Evolutionary conservation across 2,113 vertebrate genomes (phyloP), one percentile per base, ranked within the genome.

Genomic region (Sus scrofa): DNA sequence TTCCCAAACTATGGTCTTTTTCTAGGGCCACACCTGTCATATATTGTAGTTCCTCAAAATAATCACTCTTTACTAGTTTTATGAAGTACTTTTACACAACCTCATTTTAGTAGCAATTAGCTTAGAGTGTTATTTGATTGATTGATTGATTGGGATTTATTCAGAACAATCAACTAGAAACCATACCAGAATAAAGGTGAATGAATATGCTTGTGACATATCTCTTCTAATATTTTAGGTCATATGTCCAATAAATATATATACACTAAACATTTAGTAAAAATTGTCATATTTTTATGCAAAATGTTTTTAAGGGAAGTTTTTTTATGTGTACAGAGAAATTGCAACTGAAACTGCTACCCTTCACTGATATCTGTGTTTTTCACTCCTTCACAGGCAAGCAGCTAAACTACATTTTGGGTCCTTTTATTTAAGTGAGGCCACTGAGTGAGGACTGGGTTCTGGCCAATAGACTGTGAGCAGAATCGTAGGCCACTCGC

Each of bases 101-200:
- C 34, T 84, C 27, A 54, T 60, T 86, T 84, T 74, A 90, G 50
- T 32, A 89, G 34, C 30, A 83, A 82, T 34, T 12, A 86, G 19
- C 12, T 78, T 88, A 39, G n/a, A 62, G 6, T 32, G 8, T 63
- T 82, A 87, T 37, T 37, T 90, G 71, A 89, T 71, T 44, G 27
- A 87, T 81, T 67, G 34, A 70, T 8, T 44, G 75, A 67, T 67
- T 67, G 50, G 26, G 15, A 86, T 65, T 94, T 82, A 84, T 39
- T 73, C 37, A 74, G 65, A 83, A 86, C 18, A 90, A 93, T 50
- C 30, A 20, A 91, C 56, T 87, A 91, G 63, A 96, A 88, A 63
- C 12, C 56, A 71, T 39, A 39, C 19, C 65, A 89, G 62, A 68
- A 95, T 89, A 39, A 92, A 85, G 20, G 18, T 60, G 13, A 50